Base-by-base conservation (phyloP, 2,797 vertebrate genomes). In the Pipistrellus pygmaeus region DNA sequence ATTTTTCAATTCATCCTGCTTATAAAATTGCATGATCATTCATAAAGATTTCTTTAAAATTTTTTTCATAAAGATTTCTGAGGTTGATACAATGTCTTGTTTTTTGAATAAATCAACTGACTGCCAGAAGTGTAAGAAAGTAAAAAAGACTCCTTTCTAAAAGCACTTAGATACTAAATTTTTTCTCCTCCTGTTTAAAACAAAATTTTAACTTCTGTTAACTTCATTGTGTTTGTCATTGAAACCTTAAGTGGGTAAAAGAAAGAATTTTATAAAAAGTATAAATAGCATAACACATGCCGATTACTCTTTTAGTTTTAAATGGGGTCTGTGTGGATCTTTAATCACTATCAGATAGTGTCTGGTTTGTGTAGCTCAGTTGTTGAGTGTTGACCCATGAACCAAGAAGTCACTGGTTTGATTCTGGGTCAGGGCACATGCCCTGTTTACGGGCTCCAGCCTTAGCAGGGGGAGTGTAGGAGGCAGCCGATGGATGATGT, bases 261-360 rank as follows among this genome's bases (percentile, higher is more conserved):
- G 64, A 86, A 78, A 80, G 46, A 76, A 73, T 73, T 72, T 85
- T 68, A 73, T 69, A 57, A 75, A 68, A 90, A 76, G 6, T 80
- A 41, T 83, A 71, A 76, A 41, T 92, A 90, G n/a, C 20, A 6
- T 76, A 93, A 81, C 25, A 60, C 12, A 91, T 23, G 21, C 6
- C 84, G 51, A 91, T 73, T 91, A 20, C 20, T 94, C 41, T 72
- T 92, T 90, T 35, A 64, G 21, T 95, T 96, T 97, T 86, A 87
- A 94, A 77, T 85, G 53, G 38, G n/a, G 32, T 84, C 27, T 77
- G 2, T 53, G 23, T 83, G 72, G 20, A 87, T 77, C 48, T 80
- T 94, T 78, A 94, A 55, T 62, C 89, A 84, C 30, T 91, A 30
- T 75, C 75, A 68, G 41, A 23, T 57, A 57, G 21, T 60, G 57